Percentiles rank a stretch among this genome's conserved stretches.
Evolutionary conservation across 2,888 invertebrate genomes (phyloP).

Genomic region (Nemurella pictetii): DNA sequence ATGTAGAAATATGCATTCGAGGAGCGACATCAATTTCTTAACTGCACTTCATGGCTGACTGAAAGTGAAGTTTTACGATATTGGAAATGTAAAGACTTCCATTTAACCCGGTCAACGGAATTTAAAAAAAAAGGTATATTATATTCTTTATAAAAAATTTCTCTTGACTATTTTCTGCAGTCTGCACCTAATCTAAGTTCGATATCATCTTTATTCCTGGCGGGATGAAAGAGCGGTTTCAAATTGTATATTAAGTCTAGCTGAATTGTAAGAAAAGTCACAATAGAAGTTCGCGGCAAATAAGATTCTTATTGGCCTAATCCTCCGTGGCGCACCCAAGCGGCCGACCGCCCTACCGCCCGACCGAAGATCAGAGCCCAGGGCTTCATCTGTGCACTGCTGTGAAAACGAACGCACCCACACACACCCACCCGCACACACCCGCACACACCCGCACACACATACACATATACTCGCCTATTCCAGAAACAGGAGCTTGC

Average conservation of each 20-base stretch:
- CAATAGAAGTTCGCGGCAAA: conserved; percentile 23
- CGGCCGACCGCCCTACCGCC: too few species aligned
- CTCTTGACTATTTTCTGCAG: background rate
- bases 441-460: background rate
- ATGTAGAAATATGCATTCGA: background rate
- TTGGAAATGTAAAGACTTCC: conserved; percentile 12
- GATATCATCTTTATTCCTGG: conserved; percentile 10
- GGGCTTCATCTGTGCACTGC: background rate
- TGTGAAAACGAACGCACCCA: conserved; percentile 24
- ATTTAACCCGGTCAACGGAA: background rate
- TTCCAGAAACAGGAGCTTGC: conserved; percentile 33
- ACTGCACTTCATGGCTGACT: conserved; percentile 3
- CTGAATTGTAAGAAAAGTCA: conserved; percentile 18
- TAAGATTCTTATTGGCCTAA: conserved; percentile 27
- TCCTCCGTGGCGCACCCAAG: background rate
- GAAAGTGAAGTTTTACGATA: background rate
- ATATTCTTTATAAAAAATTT: conserved; percentile 1
- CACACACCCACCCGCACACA: conserved; percentile 15
- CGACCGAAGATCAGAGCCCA: background rate
- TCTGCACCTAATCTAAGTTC: conserved; percentile 22
- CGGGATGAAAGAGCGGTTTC: background rate
- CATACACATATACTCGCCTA: background rate
- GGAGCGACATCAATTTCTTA: conserved; percentile 9
- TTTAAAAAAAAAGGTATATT: background rate
- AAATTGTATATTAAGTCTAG: conserved; percentile 9